Evolutionary conservation across 2,797 vertebrate species (phyloP).

Genomic region (Steatocranus sp.): DNA sequence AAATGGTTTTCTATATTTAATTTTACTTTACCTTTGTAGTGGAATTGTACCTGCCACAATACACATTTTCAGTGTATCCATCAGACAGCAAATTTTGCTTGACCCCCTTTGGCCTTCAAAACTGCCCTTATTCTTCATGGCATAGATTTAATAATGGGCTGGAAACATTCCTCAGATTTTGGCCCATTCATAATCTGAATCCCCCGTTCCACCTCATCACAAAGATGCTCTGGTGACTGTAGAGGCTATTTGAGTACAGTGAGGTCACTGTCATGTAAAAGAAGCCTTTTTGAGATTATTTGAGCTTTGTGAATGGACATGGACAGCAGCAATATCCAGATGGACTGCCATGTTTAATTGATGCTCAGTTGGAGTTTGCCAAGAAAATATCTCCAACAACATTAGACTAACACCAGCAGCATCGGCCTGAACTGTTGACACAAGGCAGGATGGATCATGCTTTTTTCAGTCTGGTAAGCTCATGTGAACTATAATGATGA

Average conservation of each 20-base stretch:
- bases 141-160: neutral
- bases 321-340: neutral
- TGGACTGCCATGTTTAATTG: neutral
- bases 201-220: neutral
- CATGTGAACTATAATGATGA: neutral
- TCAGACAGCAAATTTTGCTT: neutral
- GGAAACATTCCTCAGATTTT: neutral
- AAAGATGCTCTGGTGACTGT: neutral
- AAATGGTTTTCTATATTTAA: neutral
- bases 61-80: neutral
- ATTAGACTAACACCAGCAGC: neutral
- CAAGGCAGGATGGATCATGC: neutral
- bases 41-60: neutral
- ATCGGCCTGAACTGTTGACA: rapidly evolving
- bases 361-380: neutral
- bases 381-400: neutral
- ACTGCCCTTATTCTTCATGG: rapidly evolving
- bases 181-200: no score
- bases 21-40: neutral
- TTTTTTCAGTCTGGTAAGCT: neutral
- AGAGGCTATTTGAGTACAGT: neutral
- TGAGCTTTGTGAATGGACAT: neutral
- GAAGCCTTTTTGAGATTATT: neutral
- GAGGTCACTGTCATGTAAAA: neutral
- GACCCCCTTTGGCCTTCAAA: neutral